Percentiles rank a stretch among this genome's conserved stretches.
Conservation (phyloP, 2,113 vertebrate genomes). For the Sorex fumeus region DNA sequence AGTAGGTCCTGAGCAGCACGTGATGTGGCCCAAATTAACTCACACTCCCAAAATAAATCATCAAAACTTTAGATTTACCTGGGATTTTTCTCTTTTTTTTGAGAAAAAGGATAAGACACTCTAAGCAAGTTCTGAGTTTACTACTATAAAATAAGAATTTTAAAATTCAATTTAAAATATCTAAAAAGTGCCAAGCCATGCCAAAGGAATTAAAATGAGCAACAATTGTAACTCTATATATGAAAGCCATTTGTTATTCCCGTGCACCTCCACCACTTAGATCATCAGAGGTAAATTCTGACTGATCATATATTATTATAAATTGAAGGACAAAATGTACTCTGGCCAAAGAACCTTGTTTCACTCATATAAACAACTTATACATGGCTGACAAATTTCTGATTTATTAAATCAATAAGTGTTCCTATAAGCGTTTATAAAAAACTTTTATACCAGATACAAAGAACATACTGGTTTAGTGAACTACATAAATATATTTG, state of each 20-base stretch:
- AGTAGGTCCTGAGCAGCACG: too few relatives aligned
- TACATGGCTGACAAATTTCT: conserved; percentile 31
- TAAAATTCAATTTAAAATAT: conserved; percentile 22
- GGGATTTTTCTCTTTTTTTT: neutral
- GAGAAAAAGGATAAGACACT: conserved; percentile 2
- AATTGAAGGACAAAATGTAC: conserved; percentile 56
- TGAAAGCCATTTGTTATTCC: neutral
- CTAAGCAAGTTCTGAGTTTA: neutral
- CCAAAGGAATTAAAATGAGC: conserved; percentile 9
- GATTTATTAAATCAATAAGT: conserved; percentile 73
- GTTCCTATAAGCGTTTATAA: conserved; percentile 30
- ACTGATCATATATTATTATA: conserved; percentile 35
- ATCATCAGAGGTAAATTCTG: conserved; percentile 36
- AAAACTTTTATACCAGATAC: conserved; percentile 60
- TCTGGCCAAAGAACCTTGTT: conserved; percentile 16
- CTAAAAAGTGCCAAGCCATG: neutral
- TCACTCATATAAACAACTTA: conserved; percentile 31
- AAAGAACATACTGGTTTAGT: conserved; percentile 64
- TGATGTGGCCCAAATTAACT: too few relatives aligned
- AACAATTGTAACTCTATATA: neutral
- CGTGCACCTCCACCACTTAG: neutral
- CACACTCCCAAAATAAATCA: neutral
- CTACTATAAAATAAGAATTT: neutral
- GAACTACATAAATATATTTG: conserved; percentile 61
- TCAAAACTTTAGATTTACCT: conserved; percentile 26